These are phyloP conservation scores for Atherinosoma microstoma DNA, from an alignment of 2,797 vertebrate genomes.

Conservation along the genomic window DNA sequence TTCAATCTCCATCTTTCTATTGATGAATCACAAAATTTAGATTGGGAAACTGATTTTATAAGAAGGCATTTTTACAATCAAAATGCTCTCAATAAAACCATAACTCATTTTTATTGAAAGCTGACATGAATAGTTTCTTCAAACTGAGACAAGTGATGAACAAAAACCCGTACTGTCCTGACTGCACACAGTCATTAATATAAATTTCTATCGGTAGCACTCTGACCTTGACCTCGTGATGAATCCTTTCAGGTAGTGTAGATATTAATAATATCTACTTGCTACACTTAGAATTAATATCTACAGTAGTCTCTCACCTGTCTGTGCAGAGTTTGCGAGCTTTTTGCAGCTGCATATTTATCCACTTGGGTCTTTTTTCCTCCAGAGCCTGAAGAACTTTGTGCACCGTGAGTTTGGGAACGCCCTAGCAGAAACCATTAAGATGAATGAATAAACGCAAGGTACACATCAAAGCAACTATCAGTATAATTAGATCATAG, in stretches of 20 bases:
- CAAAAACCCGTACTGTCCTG: constrained; percentile 2
- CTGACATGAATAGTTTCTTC: background rate
- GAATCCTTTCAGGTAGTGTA: constrained; percentile 32
- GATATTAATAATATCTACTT: too few relatives aligned
- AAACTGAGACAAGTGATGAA: constrained; percentile 28
- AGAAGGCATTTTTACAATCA: constrained; percentile 34
- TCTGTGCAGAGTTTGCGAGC: constrained; percentile 88
- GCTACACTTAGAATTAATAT: too few relatives aligned
- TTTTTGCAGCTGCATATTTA: constrained; percentile 88
- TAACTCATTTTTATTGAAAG: constrained; percentile 16
- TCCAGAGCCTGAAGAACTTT: constrained; percentile 91
- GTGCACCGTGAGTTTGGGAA: constrained; percentile 86
- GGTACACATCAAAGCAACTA: constrained; percentile 13
- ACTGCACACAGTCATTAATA: constrained; percentile 20
- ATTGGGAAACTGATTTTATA: constrained; percentile 43
- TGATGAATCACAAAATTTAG: constrained; percentile 51
- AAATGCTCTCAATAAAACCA: constrained; percentile 27
- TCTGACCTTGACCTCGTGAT: constrained; percentile 42
- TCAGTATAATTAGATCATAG: constrained; percentile 2
- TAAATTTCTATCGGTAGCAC: constrained; percentile 24
- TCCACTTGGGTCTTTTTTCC: constrained; percentile 91
- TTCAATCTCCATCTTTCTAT: constrained; percentile 21
- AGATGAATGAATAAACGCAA: constrained; percentile 2
- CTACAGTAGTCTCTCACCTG: constrained; percentile 87
- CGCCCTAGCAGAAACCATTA: constrained; percentile 62